Evolutionary conservation across 2,888 invertebrate genomes (phyloP), one percentile per base, ranked within the genome.

Genomic region (Falcaria lacertinaria): DNA sequence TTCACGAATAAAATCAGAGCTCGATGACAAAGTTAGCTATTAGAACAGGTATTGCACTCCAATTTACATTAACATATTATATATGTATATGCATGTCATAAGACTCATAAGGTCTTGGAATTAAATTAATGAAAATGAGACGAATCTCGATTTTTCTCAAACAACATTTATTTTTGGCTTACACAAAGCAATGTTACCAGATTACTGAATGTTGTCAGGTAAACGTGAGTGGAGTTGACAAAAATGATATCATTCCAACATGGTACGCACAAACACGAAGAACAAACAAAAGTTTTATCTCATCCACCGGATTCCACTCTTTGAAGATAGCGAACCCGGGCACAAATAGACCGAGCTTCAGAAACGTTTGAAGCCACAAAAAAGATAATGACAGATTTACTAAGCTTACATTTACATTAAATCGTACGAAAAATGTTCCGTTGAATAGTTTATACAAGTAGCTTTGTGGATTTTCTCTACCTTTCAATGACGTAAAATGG

Each of bases 271-370:
- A 43, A 45, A 35, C 38, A 48, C 35, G 11, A 44, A 54, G 54
- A 53, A 57, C 52, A 56, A 54, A 47, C 50, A 66, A 64, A 59
- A 53, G 48, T 52, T 51, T 67, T 64, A 70, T 68, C 64, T 64
- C 46, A 42, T 48, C 35, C 43, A 39, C 44, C 41, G 28, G 28
- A 28, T 28, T 28, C 28, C 28, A 11, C 42, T 50, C 60, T 68
- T 67, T 69, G 60, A 57, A 60, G 68, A 66, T 68, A 59, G 41
- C 46, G 42, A 42, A 37, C 14, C 47, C 48, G 46, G 45, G 55
- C 57, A 63, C 47, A 63, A 61, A 63, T 45, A 60, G 40, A 50
- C 39, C 45, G 32, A 17, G 43, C 41, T 41, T 50, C 11, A 28
- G n/a, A 22, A 22, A 28, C 28, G 54, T 64, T 57, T 58, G 53